Conservation (phyloP, 2,113 vertebrate genomes). For the Epinephelus cyanopodus region DNA sequence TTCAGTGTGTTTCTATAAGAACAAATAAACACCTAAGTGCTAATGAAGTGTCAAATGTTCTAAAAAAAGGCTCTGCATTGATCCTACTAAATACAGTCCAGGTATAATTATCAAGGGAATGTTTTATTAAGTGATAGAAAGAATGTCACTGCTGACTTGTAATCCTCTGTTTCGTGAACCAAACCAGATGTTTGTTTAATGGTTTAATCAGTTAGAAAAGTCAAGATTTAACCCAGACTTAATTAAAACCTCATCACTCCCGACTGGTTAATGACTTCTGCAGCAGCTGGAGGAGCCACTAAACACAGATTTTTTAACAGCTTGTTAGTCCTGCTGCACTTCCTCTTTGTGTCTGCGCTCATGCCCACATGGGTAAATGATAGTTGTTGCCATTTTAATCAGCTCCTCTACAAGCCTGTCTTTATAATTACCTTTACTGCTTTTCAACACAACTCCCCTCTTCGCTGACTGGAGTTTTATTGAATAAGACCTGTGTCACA, state of each 20-base stretch:
- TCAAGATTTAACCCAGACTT: conserved; percentile 44
- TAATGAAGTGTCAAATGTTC: conserved; percentile 1
- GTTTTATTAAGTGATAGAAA: conserved; percentile 32
- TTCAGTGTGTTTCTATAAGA: background rate
- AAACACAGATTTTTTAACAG: conserved; percentile 44
- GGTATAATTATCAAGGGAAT: conserved; percentile 46
- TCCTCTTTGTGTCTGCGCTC: conserved; percentile 18
- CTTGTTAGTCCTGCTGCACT: conserved; percentile 36
- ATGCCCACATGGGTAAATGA: conserved; percentile 26
- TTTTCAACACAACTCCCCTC: background rate
- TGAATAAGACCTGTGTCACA: conserved; percentile 24
- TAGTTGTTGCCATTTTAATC: conserved; percentile 59
- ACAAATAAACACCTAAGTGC: background rate
- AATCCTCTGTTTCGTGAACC: conserved; percentile 29
- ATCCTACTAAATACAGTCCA: conserved; percentile 16
- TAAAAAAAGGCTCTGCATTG: background rate
- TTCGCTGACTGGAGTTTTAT: conserved; percentile 1
- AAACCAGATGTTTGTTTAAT: conserved; percentile 57
- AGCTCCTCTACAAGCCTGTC: conserved; percentile 46
- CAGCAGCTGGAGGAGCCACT: conserved; percentile 36
- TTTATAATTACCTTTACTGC: conserved; percentile 46
- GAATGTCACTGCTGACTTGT: background rate
- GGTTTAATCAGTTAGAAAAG: conserved; percentile 42
- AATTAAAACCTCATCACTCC: conserved; percentile 68
- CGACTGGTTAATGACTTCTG: conserved; percentile 43